Base-by-base conservation (phyloP, 2,888 invertebrate species). In the Acleris sparsana region DNA sequence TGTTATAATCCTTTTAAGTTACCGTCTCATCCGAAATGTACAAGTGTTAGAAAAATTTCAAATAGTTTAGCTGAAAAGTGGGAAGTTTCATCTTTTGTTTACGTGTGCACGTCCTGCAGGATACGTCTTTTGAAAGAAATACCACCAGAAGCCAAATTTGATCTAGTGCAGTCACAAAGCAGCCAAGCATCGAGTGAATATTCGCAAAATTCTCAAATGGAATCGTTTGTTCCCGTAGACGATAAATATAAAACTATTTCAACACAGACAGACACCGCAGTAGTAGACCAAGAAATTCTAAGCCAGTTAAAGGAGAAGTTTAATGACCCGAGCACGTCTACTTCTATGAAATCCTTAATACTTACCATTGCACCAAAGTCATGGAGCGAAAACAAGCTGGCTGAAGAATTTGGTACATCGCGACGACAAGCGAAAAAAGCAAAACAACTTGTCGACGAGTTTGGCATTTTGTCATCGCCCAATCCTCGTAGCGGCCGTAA, bases 401-500 rank as follows among this genome's bases (percentile, higher is more conserved):
- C 43, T 2, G 43, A 43, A 13, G 43, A 43, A 43, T 43, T 43
- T 16, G 16, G 5, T 3, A 43, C 43, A 43, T 16, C 43, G 13
- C 13, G 43, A 43, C 13, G 43, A 43, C 43, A 43, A 48, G 48
- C 48, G 7, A 48, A 48, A 18, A 48, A 48, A 48, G 48, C 48
- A 5, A 48, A 48, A 17, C n/a, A 18, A 48, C 48, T 48, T 6
- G 17, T 48, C 5, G 17, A 48, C 1, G n/a, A 48, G 3, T 3
- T 2, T 17, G 59, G 51, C n/a, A 39, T 52, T 9, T 25, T 61
- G 1, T 43, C 55, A 13, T 64, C 60, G 16, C 60, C 60, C 9
- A 64, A 64, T 25, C 64, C 64, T n/a, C 53, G 64, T 7, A 49
- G 39, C 16, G 43, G 48, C 16, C 59, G 43, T 16, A 64, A 59